A percentile compares a stretch with the other conserved stretches of the same genome.
Evolutionary conservation across 1,140 invertebrate genomes (phyloP).

Genomic region (silkworm (Bombyx mori)): ASM3026992v2 NC_085133.1:2908501-2909000

Average conservation of each 20-base stretch:
- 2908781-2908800: conserved; percentile 57
- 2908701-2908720: conserved; percentile 38
- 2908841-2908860: conserved; percentile 1
- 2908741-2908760: conserved; percentile 67
- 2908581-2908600: conserved; percentile 14
- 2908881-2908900: too few relatives aligned
- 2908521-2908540: too few relatives aligned
- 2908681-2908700: conserved; percentile 34
- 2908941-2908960: too few relatives aligned
- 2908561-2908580: conserved; percentile 8
- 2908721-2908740: conserved; percentile 58
- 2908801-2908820: conserved; percentile 64
- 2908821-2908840: conserved; percentile 12
- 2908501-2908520: too few relatives aligned
- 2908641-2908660: conserved; percentile 44
- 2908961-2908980: too few relatives aligned
- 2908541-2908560: too few relatives aligned
- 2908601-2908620: conserved; percentile 15
- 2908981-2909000: too few relatives aligned
- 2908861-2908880: too few relatives aligned
- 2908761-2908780: conserved; percentile 69
- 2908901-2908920: too few relatives aligned
- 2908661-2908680: conserved; percentile 43
- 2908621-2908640: conserved; percentile 55
- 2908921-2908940: too few relatives aligned